Evolutionary conservation across 2,113 vertebrate genomes (phyloP), one percentile per base, ranked within the genome.

Genomic region (Pteruthius melanotis): DNA sequence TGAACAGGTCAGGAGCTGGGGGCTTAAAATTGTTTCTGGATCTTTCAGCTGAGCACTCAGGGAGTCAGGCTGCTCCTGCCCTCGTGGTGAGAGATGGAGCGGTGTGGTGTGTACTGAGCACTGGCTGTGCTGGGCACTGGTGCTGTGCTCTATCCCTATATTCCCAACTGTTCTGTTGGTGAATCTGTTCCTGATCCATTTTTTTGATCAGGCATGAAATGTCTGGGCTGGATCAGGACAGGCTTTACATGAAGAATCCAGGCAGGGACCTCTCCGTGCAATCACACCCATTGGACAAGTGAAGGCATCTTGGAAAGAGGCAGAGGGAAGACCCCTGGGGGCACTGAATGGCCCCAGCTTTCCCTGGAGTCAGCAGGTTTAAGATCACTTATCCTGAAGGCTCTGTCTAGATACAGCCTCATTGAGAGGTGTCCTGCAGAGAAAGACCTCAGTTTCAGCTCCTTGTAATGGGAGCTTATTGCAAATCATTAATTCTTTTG

Each of bases 381-480:
- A 61, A 76, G 37, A 66, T 37, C 39, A 35, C 18, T 93, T 61
- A 54, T 50, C 19, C 63, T 12, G 5, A 50, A 54, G 68, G 27
- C 33, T 94, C 30, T 10, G 54, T 50, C 39, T 93, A 66, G 54
- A 42, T 63, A 42, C 1, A 77, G 30, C 42, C 42, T 63, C 33
- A 35, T 1, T 70, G 79, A 86, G 83, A 83, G 42, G 13, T 47
- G 50, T 54, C 90, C 71, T 89, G 88, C 86, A 89, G 92, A 72
- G 90, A 93, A 31, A 70, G 54, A 59, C 42, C 69, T 33, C 0
- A 3, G 33, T 30, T 90, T 81, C 0, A 3, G 42, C 18, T 88
- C 59, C 72, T 54, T 0, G 1, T 86, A 80, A 74, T 50, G 47
- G 79, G 24, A 74, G 9, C 28, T 90, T 70, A 63, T 26, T 70